phyloP scores from a whole-genome alignment of 1,140 invertebrate species.

The Bombus confusus region DNA sequence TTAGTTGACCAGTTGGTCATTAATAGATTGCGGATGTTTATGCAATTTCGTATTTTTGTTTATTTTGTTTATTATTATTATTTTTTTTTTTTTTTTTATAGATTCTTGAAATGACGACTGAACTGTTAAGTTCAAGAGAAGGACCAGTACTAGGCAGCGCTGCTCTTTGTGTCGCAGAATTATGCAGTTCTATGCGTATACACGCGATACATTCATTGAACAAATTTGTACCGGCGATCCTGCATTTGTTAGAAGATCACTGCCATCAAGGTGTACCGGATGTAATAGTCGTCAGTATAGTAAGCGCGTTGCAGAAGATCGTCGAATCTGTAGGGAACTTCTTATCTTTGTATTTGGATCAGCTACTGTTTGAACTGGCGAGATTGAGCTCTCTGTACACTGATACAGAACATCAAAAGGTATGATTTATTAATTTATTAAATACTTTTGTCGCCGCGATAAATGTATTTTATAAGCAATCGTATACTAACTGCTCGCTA shows the following conservation, averaged over 20 bases:
- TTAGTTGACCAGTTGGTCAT: too few species aligned
- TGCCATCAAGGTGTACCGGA: constrained; percentile 78
- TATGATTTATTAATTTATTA: constrained; percentile 40
- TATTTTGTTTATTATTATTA: background rate
- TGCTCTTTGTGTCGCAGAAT: constrained; percentile 91
- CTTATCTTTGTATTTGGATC: constrained; percentile 91
- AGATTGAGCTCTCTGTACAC: constrained; percentile 81
- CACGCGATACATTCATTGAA: constrained; percentile 88
- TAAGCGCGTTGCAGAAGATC: constrained; percentile 91
- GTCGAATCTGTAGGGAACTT: constrained; percentile 91
- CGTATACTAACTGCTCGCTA: too few species aligned
- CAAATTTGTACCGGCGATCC: constrained; percentile 90
- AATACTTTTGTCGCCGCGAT: background rate
- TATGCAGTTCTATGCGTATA: constrained; percentile 88
- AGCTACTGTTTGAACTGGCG: constrained; percentile 87
- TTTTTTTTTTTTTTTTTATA: constrained; percentile 40
- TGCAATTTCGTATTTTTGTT: background rate
- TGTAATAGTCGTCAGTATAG: constrained; percentile 84
- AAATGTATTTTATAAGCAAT: too few species aligned
- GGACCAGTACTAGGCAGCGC: constrained; percentile 87
- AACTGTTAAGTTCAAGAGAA: constrained; percentile 83
- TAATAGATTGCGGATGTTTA: too few species aligned
- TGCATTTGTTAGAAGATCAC: constrained; percentile 84
- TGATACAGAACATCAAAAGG: constrained; percentile 75
- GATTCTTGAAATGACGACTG: constrained; percentile 85